Base-by-base conservation (phyloP, 1,140 invertebrate genomes). In the Sarcophaga peregrina region DNA sequence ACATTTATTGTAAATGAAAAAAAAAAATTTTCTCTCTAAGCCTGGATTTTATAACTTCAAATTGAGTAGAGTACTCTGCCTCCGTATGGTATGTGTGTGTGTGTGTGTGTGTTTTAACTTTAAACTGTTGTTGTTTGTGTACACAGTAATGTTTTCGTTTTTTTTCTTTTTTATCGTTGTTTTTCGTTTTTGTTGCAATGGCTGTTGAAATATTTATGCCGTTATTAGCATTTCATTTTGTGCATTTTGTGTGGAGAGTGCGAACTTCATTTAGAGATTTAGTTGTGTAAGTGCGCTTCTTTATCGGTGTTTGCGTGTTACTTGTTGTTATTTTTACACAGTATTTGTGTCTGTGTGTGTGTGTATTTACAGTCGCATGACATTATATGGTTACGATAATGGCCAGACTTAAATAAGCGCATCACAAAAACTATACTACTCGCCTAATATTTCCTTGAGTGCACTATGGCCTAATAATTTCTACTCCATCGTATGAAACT, bases 381-480 rank as follows among this genome's bases (percentile, higher is more conserved):
- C 9, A 68, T 68, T 68, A 15, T 68, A 68, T 68, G 62, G 62
- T 68, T 68, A 68, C 20, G 62, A 68, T 68, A 68, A 68, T 68
- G 17, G 17, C 62, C 62, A 68, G 20, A 68, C 62, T 20, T 68
- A 2, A 37, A 37, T 37, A 37, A 37, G 25, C 1, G 25, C 25
- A 37, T 37, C 62, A 68, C 62, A 20, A 68, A 68, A 5, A 25
- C n/a, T 68, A 37, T 37, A 20, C 2, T 25, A 68, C 62, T 37
- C 25, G 25, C 25, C 1, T 5, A 68, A n/a, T 68, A 68, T 25
- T 68, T 20, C 15, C n/a, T 68, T 68, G 6, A 68, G 0, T 25
- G 0, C 62, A 68, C 62, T 20, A 68, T 68, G 62, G 62, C 7
- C 11, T n/a, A 11, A 62, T 37, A 37, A 37, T 4, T 37, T 37